Evolutionary conservation across 2,888 invertebrate species (phyloP).

Genomic region (Cheilosia soror): DNA sequence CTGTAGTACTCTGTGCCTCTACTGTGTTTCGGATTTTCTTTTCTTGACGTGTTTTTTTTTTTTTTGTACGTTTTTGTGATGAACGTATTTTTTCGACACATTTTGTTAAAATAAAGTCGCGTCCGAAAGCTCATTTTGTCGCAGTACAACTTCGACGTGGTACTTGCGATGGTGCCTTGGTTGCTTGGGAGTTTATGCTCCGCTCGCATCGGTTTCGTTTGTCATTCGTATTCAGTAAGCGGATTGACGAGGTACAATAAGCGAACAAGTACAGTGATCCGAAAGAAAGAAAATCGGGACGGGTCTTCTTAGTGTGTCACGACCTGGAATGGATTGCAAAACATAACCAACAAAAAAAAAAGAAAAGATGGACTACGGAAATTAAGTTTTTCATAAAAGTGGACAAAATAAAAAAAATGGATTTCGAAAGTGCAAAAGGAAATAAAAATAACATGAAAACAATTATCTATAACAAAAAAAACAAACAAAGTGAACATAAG

Average conservation of each 20-base stretch:
- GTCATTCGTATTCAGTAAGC: constrained; percentile 71
- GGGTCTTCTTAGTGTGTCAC: constrained; percentile 16
- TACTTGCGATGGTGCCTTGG: constrained; percentile 63
- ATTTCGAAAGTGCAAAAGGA: constrained; percentile 2
- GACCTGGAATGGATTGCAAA: neutral
- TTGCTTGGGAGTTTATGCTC: constrained; percentile 48
- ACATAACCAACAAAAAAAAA: neutral
- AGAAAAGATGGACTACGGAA: constrained; percentile 17
- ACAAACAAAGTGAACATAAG: neutral
- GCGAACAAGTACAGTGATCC: neutral
- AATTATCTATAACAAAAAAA: neutral
- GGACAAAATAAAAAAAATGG: neutral
- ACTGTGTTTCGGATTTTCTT: constrained; percentile 48
- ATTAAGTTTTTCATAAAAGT: constrained; percentile 8
- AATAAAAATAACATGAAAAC: neutral
- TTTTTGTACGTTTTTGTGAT: constrained; percentile 20
- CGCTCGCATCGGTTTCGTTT: constrained; percentile 65
- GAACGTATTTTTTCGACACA: constrained; percentile 56
- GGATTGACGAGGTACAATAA: constrained; percentile 56
- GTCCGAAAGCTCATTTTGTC: constrained; percentile 74
- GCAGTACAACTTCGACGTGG: constrained; percentile 73
- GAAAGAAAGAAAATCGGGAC: constrained; percentile 26
- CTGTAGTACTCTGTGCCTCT: neutral
- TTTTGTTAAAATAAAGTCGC: constrained; percentile 75
- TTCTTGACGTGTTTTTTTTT: constrained; percentile 27